Evolutionary conservation across 2,888 invertebrate species (phyloP).

Genomic region (Drosophila quinaria): DNA sequence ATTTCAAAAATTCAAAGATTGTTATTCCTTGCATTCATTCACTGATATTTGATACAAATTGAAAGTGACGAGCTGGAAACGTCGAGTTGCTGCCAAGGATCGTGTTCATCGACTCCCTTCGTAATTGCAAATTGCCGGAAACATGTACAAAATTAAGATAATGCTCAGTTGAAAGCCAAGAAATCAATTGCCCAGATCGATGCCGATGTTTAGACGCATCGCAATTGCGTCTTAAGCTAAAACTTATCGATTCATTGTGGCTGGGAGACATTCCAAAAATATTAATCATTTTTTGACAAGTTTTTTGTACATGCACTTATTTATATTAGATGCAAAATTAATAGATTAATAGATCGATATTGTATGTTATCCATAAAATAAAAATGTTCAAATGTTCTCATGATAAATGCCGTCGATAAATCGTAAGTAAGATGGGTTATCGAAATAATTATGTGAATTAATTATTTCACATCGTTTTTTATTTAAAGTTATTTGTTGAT

Average conservation of each 20-base stretch:
- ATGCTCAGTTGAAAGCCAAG: conserved; percentile 23
- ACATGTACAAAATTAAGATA: not conserved
- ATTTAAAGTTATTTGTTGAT: no score
- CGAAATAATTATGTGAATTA: no score
- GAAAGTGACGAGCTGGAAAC: conserved; percentile 78
- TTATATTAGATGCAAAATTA: no score
- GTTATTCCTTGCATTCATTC: not conserved
- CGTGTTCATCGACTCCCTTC: conserved; percentile 9
- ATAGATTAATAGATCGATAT: no score
- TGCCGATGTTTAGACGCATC: not conserved
- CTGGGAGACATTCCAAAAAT: no score
- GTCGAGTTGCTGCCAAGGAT: conserved; percentile 58
- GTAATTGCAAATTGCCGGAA: conserved; percentile 42
- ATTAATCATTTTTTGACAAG: no score
- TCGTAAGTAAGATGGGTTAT: no score
- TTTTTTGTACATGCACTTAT: no score
- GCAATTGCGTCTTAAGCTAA: not conserved
- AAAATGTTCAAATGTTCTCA: no score
- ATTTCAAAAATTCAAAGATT: not conserved
- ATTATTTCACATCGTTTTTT: no score
- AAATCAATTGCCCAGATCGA: conserved; percentile 36
- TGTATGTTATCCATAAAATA: no score
- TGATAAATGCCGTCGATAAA: no score
- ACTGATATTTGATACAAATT: conserved; percentile 70
- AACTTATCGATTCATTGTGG: not conserved